A percentile compares a stretch with the other conserved stretches of the same genome.
phyloP scores from a whole-genome alignment of 2,113 vertebrate genomes.

The Chamaea fasciata region DNA sequence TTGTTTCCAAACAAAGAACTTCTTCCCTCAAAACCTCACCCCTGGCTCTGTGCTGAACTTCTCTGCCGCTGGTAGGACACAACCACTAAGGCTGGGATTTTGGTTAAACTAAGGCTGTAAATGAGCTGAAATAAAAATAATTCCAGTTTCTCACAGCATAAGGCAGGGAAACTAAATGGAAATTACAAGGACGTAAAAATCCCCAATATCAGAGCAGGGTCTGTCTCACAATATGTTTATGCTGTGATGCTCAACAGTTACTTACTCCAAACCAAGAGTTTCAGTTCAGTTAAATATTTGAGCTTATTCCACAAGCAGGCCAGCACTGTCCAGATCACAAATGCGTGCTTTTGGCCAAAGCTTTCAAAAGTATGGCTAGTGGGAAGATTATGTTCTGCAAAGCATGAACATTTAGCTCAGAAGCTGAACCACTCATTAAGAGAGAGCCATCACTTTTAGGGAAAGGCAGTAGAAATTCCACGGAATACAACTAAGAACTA shows the following conservation, averaged over 20 bases:
- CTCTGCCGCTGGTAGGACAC: not conserved
- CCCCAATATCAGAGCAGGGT: not conserved
- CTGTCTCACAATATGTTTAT: not conserved
- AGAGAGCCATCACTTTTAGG: not conserved
- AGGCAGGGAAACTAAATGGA: not conserved
- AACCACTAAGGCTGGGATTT: not conserved
- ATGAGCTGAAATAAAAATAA: not conserved
- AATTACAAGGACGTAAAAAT: not conserved
- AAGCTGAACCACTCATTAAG: not conserved
- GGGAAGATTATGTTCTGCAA: not conserved
- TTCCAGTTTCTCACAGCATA: not conserved
- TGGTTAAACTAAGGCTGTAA: not conserved
- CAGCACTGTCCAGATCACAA: not conserved
- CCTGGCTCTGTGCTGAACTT: not conserved
- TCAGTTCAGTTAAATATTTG: not conserved
- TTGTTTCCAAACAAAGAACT: not conserved
- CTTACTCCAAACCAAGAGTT: not conserved
- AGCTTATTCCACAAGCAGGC: not conserved
- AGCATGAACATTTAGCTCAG: not conserved
- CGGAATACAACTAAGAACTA: not conserved
- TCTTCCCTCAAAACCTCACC: not conserved
- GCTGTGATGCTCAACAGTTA: not conserved
- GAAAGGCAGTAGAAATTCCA: not conserved
- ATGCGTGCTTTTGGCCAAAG: not conserved
- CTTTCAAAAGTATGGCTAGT: not conserved